These are phyloP conservation scores for Diuraphis noxia DNA, from an alignment of 1,140 invertebrate species.

Conservation along the genomic window DNA sequence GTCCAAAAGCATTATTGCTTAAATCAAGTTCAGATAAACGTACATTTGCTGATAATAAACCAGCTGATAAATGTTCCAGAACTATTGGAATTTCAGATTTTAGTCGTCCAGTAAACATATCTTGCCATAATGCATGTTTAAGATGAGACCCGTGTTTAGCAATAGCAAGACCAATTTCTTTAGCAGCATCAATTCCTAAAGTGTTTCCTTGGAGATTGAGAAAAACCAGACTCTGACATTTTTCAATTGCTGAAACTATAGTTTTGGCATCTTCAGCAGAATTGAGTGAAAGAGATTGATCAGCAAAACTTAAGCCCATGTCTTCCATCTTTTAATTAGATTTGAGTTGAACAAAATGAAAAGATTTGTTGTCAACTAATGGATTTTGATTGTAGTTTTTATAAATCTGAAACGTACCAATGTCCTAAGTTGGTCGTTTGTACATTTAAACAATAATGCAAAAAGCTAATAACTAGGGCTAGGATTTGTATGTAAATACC, in stretches of 20 bases:
- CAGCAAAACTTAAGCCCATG: slow-evolving; percentile 69
- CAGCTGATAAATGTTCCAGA: slow-evolving; percentile 78
- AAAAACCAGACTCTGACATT: slow-evolving; percentile 67
- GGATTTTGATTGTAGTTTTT: slow-evolving; percentile 44
- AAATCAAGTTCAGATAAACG: slow-evolving; percentile 85
- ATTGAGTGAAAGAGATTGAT: slow-evolving; percentile 70
- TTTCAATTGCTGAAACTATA: slow-evolving; percentile 69
- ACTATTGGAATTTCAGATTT: slow-evolving; percentile 94
- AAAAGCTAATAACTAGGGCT: background rate
- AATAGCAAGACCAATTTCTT: slow-evolving; percentile 80
- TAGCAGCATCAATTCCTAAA: slow-evolving; percentile 83
- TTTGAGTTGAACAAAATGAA: slow-evolving; percentile 29
- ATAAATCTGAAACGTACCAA: slow-evolving; percentile 52
- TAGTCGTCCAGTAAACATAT: slow-evolving; percentile 92
- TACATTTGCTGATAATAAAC: slow-evolving; percentile 78
- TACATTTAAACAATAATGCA: background rate
- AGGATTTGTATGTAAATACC: too few relatives aligned
- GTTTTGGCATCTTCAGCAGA: slow-evolving; percentile 69
- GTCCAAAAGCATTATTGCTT: slow-evolving; percentile 98
- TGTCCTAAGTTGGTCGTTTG: slow-evolving; percentile 46
- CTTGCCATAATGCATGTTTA: slow-evolving; percentile 87
- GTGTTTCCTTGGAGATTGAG: slow-evolving; percentile 92
- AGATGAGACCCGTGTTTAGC: slow-evolving; percentile 74
- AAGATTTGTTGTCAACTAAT: slow-evolving; percentile 19
- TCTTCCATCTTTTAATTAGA: slow-evolving; percentile 48